Evolutionary conservation across 2,113 vertebrate species (phyloP), one percentile per base, ranked within the genome.

Genomic region (Rana temporaria): DNA sequence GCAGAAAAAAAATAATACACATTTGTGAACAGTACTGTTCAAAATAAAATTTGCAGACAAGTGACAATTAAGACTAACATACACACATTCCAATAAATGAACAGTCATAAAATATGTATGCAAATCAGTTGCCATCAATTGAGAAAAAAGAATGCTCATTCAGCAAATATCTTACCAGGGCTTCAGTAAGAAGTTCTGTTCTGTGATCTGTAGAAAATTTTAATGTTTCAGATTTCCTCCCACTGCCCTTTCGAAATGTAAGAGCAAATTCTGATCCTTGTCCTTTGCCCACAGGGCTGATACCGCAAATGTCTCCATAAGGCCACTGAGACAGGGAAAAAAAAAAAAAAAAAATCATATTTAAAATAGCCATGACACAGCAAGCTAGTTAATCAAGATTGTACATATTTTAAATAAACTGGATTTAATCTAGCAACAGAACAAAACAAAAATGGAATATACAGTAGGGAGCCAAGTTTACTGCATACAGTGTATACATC

Each of bases 151-250:
- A n/a, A 56, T 30, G 18, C 72, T 38, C 2, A 71, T 30, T 26
- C 19, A n/a, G 18, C 7, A 34, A 48, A 42, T 20, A 79, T 77
- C 94, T 95, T 92, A 99, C 98, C 95, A 99, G 90, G 8, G 98
- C 97, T 89, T 99, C 98, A 67, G 98, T 99, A 73, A 99, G 96
- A 80, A 99, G 96, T 89, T 99, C 98, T 81, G 97, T 98, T 86
- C 98, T 96, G 91, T 99, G 98, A 85, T 99, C 98, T 34, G 97
- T 99, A 66, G 98, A 99, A 92, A 99, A 99, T 88, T 99, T 99
- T 38, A 99, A 96, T 0, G 98, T 99, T 91, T 99, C 98, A 0
- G 98, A 99, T 89, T 99, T 99, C 85, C 95, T 99, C 65, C 98
- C 96, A 73, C 94, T 97, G 72, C 98, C 96, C 89, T 99, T 99